phyloP scores from a whole-genome alignment of 2,113 vertebrate genomes.

The Callorhinus ursinus region DNA sequence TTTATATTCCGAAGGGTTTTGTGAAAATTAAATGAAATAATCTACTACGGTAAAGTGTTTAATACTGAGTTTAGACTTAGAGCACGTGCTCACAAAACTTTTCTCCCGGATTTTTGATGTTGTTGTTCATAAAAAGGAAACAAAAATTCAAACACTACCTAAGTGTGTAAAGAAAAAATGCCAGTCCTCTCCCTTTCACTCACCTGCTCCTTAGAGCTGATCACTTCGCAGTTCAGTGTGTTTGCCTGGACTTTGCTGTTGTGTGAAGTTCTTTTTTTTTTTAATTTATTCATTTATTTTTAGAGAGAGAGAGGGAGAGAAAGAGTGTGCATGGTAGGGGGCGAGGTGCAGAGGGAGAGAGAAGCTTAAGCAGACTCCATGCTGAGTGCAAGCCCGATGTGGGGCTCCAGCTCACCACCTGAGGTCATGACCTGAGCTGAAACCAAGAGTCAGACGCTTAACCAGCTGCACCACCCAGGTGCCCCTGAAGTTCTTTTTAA shows the following conservation, averaged over 20 bases:
- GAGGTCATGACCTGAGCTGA: neutral
- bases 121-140: neutral
- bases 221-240: neutral
- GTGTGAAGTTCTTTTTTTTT: neutral
- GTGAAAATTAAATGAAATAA: slow-evolving; percentile 52
- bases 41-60: slow-evolving; percentile 19
- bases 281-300: neutral
- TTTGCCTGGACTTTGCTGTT: neutral
- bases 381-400: neutral
- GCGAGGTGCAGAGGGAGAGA: neutral
- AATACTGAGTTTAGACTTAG: slow-evolving; percentile 51
- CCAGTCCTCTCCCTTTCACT: neutral
- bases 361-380: neutral
- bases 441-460: neutral
- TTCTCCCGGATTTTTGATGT: neutral
- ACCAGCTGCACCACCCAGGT: neutral
- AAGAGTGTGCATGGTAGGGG: neutral
- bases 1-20: neutral
- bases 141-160: neutral
- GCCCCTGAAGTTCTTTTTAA: slow-evolving; percentile 6
- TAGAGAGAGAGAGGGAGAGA: neutral
- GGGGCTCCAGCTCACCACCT: neutral
- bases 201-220: neutral
- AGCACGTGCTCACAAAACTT: slow-evolving; percentile 4
- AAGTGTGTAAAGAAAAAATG: neutral